These are phyloP conservation scores for Nanorana parkeri DNA, from an alignment of 2,113 vertebrate genomes.

Conservation along the genomic window DNA sequence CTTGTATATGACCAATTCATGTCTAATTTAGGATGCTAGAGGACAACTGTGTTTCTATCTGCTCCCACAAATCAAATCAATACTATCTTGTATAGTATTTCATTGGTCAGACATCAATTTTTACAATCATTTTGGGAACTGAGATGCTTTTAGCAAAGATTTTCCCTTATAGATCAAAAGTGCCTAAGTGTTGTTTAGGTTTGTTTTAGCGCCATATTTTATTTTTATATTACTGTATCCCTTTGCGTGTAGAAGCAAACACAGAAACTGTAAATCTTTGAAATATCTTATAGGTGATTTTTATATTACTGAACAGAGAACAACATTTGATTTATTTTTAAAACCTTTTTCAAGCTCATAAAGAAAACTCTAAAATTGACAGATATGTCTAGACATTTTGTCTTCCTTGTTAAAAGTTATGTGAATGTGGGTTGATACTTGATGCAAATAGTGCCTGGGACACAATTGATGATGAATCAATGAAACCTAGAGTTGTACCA, in stretches of 20 bases:
- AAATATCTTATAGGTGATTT: conserved; percentile 7
- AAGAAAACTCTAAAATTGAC: too few relatives aligned
- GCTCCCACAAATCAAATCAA: background rate
- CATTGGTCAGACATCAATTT: conserved; percentile 17
- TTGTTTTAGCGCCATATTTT: conserved; percentile 12
- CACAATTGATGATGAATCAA: too few relatives aligned
- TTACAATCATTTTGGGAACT: conserved; percentile 27
- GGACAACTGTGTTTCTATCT: background rate
- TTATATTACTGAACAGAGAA: background rate
- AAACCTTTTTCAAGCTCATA: background rate
- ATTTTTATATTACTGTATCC: conserved; percentile 20
- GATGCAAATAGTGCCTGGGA: too few relatives aligned
- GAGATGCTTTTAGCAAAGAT: conserved; percentile 34
- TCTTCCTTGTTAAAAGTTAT: too few relatives aligned
- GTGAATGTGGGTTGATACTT: too few relatives aligned
- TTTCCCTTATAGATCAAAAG: conserved; percentile 23
- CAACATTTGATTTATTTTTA: conserved; percentile 6
- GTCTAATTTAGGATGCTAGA: too few relatives aligned
- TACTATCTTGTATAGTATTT: background rate
- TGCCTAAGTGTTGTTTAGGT: conserved; percentile 24
- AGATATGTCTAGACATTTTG: too few relatives aligned
- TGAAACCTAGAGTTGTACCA: too few relatives aligned
- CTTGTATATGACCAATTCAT: too few relatives aligned
- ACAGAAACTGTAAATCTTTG: conserved; percentile 17
- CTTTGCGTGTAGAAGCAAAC: background rate